Conservation (phyloP, 1,140 invertebrate genomes). For the Eumaeus atala region DNA sequence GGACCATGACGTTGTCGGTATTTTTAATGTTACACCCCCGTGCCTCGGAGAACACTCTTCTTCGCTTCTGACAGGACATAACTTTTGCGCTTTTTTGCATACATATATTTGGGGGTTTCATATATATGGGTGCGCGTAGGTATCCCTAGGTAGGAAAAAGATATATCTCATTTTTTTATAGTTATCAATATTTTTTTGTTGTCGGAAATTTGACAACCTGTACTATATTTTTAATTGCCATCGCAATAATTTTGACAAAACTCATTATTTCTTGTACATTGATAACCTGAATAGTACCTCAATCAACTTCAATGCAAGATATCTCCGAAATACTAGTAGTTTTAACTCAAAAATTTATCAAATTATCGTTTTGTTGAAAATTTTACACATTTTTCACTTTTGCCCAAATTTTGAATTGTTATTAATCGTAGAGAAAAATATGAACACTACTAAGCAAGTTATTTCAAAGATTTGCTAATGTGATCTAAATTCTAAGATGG, state of each 20-base stretch:
- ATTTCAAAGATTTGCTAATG: not conserved
- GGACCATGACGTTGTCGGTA: too few relatives aligned
- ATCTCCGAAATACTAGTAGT: not conserved
- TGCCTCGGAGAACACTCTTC: too few relatives aligned
- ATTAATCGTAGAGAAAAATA: not conserved
- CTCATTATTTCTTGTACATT: constrained; percentile 2
- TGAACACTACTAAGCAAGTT: constrained; percentile 7
- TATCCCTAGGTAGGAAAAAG: too few relatives aligned
- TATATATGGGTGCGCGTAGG: too few relatives aligned
- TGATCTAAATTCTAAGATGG: constrained; percentile 1
- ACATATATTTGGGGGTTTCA: too few relatives aligned
- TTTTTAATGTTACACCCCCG: too few relatives aligned
- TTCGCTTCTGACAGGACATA: too few relatives aligned
- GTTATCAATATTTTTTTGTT: too few relatives aligned
- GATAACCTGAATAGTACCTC: constrained; percentile 5
- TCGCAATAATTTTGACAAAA: constrained; percentile 4
- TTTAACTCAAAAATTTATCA: constrained; percentile 2
- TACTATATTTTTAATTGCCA: too few relatives aligned
- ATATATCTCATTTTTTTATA: too few relatives aligned
- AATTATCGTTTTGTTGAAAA: constrained; percentile 5
- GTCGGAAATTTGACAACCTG: too few relatives aligned
- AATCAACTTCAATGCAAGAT: constrained; percentile 3
- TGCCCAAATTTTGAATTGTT: not conserved
- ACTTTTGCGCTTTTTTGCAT: too few relatives aligned
- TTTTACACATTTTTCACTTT: constrained; percentile 7